Base-by-base conservation (phyloP, 2,797 vertebrate genomes). In the Labroides dimidiatus region DNA sequence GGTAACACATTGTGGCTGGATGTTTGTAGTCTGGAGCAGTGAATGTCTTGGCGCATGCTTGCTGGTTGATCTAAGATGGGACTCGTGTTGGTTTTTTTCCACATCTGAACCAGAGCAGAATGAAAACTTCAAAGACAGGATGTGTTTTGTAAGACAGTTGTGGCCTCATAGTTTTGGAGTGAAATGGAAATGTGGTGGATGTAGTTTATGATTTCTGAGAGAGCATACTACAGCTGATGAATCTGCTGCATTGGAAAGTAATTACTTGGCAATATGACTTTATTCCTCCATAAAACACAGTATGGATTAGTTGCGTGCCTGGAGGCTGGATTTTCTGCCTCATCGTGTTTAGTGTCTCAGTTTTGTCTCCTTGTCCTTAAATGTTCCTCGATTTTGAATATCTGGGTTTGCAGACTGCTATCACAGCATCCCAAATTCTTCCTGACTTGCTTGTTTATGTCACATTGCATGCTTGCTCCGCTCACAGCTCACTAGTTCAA, bases 361-460 rank as follows among this genome's bases (percentile, higher is more conserved):
- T 44, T 66, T 66, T 60, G 37, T 50, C n/a, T 51, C 27, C 17
- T 64, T 6, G 36, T 72, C 61, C 69, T 42, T 64, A 53, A 72
- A 71, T 19, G 21, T 75, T 78, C 62, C 84, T 59, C 2, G 71
- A 68, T 82, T 85, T 80, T 65, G 56, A 80, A 79, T 75, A 67
- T 78, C 83, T 64, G 69, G 39, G 21, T 81, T 81, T 77, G 57
- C 64, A 80, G 49, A 67, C 69, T 68, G 39, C 64, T 54, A 65
- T 72, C 77, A 58, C 66, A 80, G 68, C 69, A 43, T 60, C 60
- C 82, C 69, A 82, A 81, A 86, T 84, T 84, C 83, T 86, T 77
- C 78, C 85, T 86, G 87, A 91, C 66, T 89, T 81, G 78, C 77
- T 82, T 85, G 81, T 86, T 86, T 84, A 70, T 64, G 42, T 72